Conservation (phyloP, 2,113 vertebrate species). For the Lophius piscatorius region DNA sequence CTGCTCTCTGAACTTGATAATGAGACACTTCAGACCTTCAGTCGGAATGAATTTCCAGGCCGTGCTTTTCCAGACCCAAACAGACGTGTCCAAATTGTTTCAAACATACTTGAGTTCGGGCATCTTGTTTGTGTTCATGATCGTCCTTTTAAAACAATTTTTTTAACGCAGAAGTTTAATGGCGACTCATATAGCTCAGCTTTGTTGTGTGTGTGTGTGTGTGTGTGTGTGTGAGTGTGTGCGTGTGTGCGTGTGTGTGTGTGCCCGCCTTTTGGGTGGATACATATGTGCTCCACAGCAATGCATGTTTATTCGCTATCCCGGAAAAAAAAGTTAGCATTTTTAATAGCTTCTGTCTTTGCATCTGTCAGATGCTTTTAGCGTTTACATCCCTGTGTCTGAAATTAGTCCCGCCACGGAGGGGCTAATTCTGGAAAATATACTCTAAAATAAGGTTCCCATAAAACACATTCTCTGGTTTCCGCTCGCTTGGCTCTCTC, state of each 20-base stretch:
- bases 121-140: slow-evolving; percentile 43
- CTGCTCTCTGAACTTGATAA: slow-evolving; percentile 69
- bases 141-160: slow-evolving; percentile 34
- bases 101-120: slow-evolving; percentile 22
- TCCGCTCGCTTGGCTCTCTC: slow-evolving; percentile 58
- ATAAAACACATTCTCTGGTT: slow-evolving; percentile 69
- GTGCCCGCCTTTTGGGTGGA: slow-evolving; percentile 20
- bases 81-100: slow-evolving; percentile 36
- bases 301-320: slow-evolving; percentile 33
- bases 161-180: slow-evolving; percentile 40
- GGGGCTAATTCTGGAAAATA: slow-evolving; percentile 64
- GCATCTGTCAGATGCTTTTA: slow-evolving; percentile 66
- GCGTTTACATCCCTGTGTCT: slow-evolving; percentile 52
- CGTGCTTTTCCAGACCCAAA: slow-evolving; percentile 11
- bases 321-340: slow-evolving; percentile 36
- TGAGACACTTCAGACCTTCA: slow-evolving; percentile 58
- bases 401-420: slow-evolving; percentile 51
- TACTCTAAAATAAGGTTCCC: slow-evolving; percentile 63
- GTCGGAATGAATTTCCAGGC: slow-evolving; percentile 7
- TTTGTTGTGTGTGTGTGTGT: too few species aligned
- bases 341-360: slow-evolving; percentile 68
- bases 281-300: slow-evolving; percentile 28
- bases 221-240: too few species aligned
- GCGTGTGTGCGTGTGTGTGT: not conserved
- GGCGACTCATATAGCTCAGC: slow-evolving; percentile 41